phyloP scores from a whole-genome alignment of 2,797 vertebrate species.

The Lagorchestes hirsutus region DNA sequence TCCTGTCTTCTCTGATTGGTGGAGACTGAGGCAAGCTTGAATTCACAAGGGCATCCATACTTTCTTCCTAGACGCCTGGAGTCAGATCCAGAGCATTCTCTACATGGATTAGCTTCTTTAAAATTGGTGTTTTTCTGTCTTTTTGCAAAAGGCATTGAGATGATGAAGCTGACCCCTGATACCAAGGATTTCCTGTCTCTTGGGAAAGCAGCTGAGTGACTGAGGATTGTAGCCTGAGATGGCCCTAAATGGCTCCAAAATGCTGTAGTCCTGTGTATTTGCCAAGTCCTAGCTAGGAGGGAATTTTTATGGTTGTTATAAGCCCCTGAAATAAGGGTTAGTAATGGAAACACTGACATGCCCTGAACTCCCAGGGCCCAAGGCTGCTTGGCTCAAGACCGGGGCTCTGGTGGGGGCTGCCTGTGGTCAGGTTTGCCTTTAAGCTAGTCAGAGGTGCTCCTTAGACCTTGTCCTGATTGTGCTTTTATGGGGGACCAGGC shows the following conservation, averaged over 20 bases:
- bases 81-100: background rate
- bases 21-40: background rate
- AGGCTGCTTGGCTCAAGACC: background rate
- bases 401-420: background rate
- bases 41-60: background rate
- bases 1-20: background rate
- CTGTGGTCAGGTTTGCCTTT: background rate
- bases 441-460: rapidly evolving
- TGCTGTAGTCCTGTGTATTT: background rate
- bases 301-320: background rate
- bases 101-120: background rate
- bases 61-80: background rate
- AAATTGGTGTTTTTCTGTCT: background rate
- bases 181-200: background rate
- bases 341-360: background rate
- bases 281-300: background rate
- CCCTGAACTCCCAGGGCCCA: background rate
- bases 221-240: rapidly evolving
- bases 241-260: background rate
- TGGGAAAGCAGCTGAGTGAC: conserved; percentile 4
- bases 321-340: background rate
- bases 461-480: background rate
- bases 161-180: background rate
- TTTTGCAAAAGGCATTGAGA: background rate
- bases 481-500: conserved; percentile 36